A percentile compares a stretch with the other conserved stretches of the same genome.
Evolutionary conservation across 2,797 vertebrate species (phyloP).

Genomic region (Sebastes vulpes): DNA sequence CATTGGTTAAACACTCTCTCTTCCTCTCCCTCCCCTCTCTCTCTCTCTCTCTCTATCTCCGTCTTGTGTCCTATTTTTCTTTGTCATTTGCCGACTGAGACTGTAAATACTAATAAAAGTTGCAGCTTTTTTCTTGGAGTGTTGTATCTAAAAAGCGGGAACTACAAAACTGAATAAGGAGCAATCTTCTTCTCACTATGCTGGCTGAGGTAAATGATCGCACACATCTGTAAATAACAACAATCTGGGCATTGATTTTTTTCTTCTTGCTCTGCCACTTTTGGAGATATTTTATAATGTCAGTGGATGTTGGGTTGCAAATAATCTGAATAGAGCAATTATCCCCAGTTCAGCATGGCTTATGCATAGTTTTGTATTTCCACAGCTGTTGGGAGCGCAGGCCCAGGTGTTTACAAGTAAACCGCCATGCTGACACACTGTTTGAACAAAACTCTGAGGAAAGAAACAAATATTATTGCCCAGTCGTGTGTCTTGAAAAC

Average conservation of each 20-base stretch:
- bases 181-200: slow-evolving; percentile 66
- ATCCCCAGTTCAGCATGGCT: slow-evolving; percentile 17
- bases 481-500: slow-evolving; percentile 76
- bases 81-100: slow-evolving; percentile 27
- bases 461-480: slow-evolving; percentile 82
- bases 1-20: slow-evolving; percentile 52
- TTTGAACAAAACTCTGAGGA: slow-evolving; percentile 79
- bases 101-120: slow-evolving; percentile 58
- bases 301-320: slow-evolving; percentile 2
- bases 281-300: neutral
- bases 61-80: slow-evolving; percentile 26
- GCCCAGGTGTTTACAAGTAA: slow-evolving; percentile 80
- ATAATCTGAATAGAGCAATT: slow-evolving; percentile 30
- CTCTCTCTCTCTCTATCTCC: slow-evolving; percentile 28
- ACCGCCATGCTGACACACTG: slow-evolving; percentile 74
- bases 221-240: slow-evolving; percentile 19
- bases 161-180: slow-evolving; percentile 49
- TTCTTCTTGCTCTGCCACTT: neutral
- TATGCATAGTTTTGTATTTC: slow-evolving; percentile 51
- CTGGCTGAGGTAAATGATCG: slow-evolving; percentile 79
- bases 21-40: slow-evolving; percentile 51
- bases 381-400: slow-evolving; percentile 67
- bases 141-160: slow-evolving; percentile 38
- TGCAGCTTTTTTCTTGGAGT: slow-evolving; percentile 40
- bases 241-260: slow-evolving; percentile 3